Conservation (phyloP, 2,113 vertebrate species). For the Megaceryle torquata region DNA sequence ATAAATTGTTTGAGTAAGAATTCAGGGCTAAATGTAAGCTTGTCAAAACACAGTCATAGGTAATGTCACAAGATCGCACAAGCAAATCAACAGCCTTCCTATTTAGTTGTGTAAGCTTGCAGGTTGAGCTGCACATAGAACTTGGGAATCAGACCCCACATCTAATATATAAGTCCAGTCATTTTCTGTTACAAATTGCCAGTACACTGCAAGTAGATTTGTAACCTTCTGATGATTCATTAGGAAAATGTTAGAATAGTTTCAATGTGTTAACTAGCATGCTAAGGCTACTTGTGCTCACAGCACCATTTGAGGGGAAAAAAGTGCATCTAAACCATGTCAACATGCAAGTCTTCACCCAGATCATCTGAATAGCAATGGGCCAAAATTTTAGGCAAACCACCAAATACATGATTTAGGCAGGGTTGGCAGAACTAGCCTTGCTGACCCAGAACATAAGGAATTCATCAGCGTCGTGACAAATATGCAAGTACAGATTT, state of each 20-base stretch:
- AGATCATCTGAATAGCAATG: background rate
- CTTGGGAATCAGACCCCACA: background rate
- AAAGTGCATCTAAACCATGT: background rate
- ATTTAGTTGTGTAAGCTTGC: background rate
- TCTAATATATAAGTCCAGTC: background rate
- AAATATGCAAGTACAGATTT: conserved; percentile 9
- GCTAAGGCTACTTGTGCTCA: background rate
- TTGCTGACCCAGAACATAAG: conserved; percentile 28
- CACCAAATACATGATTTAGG: background rate
- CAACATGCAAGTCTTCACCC: background rate
- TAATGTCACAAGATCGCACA: background rate
- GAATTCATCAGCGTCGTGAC: conserved; percentile 3
- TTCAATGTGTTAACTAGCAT: background rate
- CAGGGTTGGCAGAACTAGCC: background rate
- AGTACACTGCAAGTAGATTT: background rate
- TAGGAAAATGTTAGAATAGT: background rate
- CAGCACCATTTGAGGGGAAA: background rate
- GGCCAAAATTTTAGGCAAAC: background rate
- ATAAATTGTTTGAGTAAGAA: background rate
- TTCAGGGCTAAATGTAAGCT: background rate
- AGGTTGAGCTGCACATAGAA: background rate
- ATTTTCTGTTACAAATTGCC: background rate
- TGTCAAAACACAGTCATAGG: background rate
- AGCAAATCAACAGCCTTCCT: background rate
- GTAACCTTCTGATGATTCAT: background rate